Conservation (phyloP, 2,797 vertebrate genomes). For the Trachops cirrhosus region DNA sequence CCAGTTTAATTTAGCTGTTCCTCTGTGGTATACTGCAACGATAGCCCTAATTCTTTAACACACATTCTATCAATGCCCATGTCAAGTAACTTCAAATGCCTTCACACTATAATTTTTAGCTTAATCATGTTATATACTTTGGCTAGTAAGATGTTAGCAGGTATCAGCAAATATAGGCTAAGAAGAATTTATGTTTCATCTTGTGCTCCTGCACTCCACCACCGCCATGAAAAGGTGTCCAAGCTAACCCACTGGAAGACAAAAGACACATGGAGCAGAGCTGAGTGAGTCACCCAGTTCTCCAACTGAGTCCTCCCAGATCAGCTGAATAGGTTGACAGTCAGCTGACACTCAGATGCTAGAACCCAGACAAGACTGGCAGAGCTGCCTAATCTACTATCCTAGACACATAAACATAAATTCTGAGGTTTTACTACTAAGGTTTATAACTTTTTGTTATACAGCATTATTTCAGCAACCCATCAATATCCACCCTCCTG, state of each 20-base stretch:
- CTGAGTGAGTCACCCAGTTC: not conserved
- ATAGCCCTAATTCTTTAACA: not conserved
- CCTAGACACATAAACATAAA: not conserved
- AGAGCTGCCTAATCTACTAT: not conserved
- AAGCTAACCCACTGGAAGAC: not conserved
- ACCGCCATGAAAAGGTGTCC: not conserved
- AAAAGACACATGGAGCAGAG: not conserved
- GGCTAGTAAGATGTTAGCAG: not conserved
- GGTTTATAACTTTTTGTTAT: not conserved
- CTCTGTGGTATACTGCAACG: not conserved
- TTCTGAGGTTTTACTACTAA: not conserved
- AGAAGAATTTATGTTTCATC: not conserved
- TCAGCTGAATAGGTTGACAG: not conserved
- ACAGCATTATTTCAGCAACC: not conserved
- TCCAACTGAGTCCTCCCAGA: not conserved
- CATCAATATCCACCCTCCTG: not conserved
- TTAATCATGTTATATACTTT: not conserved
- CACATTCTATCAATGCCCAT: not conserved
- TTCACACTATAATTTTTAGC: not conserved
- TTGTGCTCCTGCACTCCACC: not conserved
- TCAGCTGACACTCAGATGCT: not conserved
- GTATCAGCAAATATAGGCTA: not conserved
- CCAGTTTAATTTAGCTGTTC: not conserved
- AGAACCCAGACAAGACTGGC: not conserved
- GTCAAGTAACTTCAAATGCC: not conserved